Evolutionary conservation across 2,888 invertebrate genomes (phyloP).

Genomic region (Pterostichus madidus): DNA sequence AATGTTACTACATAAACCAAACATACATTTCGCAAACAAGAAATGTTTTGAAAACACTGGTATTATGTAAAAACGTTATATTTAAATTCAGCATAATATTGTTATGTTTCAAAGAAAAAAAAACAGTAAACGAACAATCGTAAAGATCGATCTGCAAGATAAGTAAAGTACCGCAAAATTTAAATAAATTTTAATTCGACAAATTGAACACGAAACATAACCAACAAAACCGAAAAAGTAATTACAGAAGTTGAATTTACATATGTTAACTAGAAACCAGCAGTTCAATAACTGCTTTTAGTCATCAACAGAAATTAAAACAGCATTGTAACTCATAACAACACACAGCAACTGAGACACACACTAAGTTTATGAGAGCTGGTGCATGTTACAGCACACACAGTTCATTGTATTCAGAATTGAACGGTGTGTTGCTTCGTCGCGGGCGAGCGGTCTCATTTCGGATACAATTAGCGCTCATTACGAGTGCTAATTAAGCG

Average conservation of each 20-base stretch:
- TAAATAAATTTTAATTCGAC: conserved; percentile 44
- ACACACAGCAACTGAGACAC: background rate
- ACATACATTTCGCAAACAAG: no score
- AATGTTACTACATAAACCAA: no score
- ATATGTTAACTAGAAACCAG: conserved; percentile 11
- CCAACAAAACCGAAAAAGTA: conserved; percentile 19
- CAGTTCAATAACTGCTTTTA: conserved; percentile 44
- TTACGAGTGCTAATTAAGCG: conserved; percentile 51
- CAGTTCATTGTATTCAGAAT: conserved; percentile 50
- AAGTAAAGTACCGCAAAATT: background rate
- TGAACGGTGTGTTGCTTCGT: conserved; percentile 26
- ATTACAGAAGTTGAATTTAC: conserved; percentile 2
- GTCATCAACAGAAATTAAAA: conserved; percentile 14
- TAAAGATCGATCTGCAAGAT: background rate
- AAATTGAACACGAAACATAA: conserved; percentile 19
- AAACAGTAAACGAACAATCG: conserved; percentile 9
- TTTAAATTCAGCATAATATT: background rate
- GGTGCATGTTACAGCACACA: background rate
- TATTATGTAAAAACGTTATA: background rate
- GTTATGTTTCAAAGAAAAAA: background rate
- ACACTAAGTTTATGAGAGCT: conserved; percentile 1
- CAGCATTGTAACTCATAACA: conserved; percentile 17
- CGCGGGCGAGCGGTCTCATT: conserved; percentile 54
- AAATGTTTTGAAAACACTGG: no score
- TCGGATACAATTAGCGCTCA: conserved; percentile 59